Conservation (phyloP, 2,113 vertebrate species). For the Muscicapa adusta region DNA sequence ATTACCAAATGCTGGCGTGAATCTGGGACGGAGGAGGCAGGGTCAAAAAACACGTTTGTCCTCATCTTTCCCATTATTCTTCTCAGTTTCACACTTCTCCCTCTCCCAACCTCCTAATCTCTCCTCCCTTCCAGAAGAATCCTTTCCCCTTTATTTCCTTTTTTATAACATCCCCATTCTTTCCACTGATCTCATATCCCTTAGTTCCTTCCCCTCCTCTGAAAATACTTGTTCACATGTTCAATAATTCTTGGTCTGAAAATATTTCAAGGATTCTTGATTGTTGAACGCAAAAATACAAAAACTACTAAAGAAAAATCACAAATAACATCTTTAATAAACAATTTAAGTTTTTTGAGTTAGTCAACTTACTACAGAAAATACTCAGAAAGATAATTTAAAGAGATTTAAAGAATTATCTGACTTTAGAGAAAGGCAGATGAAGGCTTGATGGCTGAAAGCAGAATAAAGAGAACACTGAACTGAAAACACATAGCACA, state of each 20-base stretch:
- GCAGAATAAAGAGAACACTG: background rate
- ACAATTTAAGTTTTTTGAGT: background rate
- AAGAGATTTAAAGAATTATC: background rate
- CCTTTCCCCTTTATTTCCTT: background rate
- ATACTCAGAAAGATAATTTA: background rate
- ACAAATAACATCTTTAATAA: background rate
- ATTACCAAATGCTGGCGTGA: background rate
- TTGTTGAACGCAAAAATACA: background rate
- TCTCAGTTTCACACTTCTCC: background rate
- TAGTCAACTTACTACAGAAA: background rate
- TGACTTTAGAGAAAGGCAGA: background rate
- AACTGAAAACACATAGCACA: background rate
- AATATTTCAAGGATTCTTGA: background rate
- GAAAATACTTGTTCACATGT: background rate
- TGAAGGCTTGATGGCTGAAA: background rate
- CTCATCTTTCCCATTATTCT: background rate
- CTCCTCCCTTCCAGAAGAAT: background rate
- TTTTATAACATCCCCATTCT: background rate
- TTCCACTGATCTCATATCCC: background rate
- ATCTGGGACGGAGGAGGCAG: background rate
- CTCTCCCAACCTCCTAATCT: background rate
- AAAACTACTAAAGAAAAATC: background rate
- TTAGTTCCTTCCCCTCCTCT: background rate
- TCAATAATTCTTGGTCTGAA: background rate
- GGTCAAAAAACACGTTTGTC: background rate